A percentile compares a stretch with the other conserved stretches of the same genome.
phyloP scores from a whole-genome alignment of 2,797 vertebrate genomes.

The Helostoma temminkii region DNA sequence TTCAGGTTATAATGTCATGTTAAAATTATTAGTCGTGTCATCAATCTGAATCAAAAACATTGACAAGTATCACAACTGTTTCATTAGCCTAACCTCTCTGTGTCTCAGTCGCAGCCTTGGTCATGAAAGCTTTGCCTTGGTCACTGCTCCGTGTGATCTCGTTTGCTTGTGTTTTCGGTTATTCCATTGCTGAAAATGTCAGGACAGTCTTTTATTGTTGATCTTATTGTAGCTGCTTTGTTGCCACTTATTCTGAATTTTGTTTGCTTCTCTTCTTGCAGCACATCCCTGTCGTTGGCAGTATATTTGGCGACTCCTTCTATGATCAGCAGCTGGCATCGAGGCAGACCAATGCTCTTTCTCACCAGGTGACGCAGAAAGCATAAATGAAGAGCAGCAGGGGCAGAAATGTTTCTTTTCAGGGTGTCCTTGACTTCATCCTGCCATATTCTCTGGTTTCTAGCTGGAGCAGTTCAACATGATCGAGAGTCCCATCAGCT shows the following conservation, averaged over 20 bases:
- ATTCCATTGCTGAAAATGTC: slow-evolving; percentile 55
- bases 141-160: slow-evolving; percentile 55
- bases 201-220: slow-evolving; percentile 10
- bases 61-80: not conserved
- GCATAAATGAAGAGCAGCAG: not conserved
- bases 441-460: not conserved
- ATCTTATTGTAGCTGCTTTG: not conserved
- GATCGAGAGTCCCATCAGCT: slow-evolving; percentile 95
- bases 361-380: slow-evolving; percentile 92
- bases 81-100: not conserved
- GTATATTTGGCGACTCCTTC: slow-evolving; percentile 96
- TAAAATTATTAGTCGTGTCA: not conserved
- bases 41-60: not conserved
- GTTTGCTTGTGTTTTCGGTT: slow-evolving; percentile 60
- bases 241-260: slow-evolving; percentile 10
- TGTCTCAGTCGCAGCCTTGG: slow-evolving; percentile 32
- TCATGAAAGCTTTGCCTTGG: slow-evolving; percentile 58
- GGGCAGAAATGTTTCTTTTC: not conserved
- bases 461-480: slow-evolving; percentile 99
- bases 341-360: slow-evolving; percentile 96
- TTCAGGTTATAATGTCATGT: not conserved
- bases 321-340: slow-evolving; percentile 97
- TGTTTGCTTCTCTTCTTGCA: slow-evolving; percentile 74
- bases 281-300: slow-evolving; percentile 95
- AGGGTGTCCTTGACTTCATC: not conserved